Evolutionary conservation across 2,888 invertebrate genomes (phyloP), one percentile per base, ranked within the genome.

Genomic region (Amphimallon solstitiale): DNA sequence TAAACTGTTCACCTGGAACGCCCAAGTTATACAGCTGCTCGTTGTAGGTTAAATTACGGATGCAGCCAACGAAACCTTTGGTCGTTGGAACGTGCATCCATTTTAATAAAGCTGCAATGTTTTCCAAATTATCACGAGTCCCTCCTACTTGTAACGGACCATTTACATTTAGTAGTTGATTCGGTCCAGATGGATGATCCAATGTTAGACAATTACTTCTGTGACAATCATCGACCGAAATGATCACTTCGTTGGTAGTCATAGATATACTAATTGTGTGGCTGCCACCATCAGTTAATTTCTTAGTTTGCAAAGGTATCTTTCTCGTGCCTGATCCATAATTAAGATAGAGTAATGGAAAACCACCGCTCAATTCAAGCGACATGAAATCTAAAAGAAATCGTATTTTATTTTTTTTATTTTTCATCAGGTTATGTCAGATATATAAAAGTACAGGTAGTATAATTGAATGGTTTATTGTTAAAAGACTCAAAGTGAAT

Each of bases 21-120:
- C 94, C 95, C 72, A 98, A 85, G 80, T 98, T 95, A 82, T 97
- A 97, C 74, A 93, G 90, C 88, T 92, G 85, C 71, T 89, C 89
- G 77, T 94, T 95, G 78, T 94, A 92, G 0, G 95, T 92, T 71
- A 98, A 87, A 81, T 98, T 97, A 72, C 92, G 89, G 71, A 98
- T 90, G 80, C 98, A 98, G 2, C 98, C 98, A 48, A 87, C 85
- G 80, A 95, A 96, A 66, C 91, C 90, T 68, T 86, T 86, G 51
- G 85, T 86, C 10, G 89, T 89, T 1, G 94, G 93, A 4, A 85
- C 83, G 74, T 90, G 84, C 19, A 86, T 83, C 93, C 94, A 94
- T 62, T 89, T 87, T 64, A 89, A 87, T 29, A 86, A 83, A 0
- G 84, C 79, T 0, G 88, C 88, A 23, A 94, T 79, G 19, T 84